Evolutionary conservation across 1,140 invertebrate species (phyloP), one percentile per base, ranked within the genome.

Genomic region (Sycophila sp.): DNA sequence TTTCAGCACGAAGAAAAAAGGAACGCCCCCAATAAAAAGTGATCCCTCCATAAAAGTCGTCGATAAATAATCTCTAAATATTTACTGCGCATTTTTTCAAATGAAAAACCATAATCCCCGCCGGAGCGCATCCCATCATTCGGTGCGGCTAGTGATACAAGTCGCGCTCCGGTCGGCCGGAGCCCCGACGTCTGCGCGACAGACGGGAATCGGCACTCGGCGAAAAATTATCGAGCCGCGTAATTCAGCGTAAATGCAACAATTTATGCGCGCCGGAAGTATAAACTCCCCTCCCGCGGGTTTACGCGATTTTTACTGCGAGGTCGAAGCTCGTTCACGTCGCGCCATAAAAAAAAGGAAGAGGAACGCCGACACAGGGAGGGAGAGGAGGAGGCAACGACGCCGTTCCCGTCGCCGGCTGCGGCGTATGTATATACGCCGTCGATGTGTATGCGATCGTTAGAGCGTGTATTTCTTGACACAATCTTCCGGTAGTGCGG

Each of bases 301-400:
- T 63, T 63, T 63, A 63, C 34, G 28, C 40, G 40, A 63, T 63
- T 63, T 63, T 63, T 63, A 63, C 42, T 22, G 42, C 59, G 30
- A 47, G 40, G 49, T 63, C 59, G 59, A 63, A 63, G 42, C 59
- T 19, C 42, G n/a, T 47, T 47, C 42, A 5, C 42, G 19, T 32
- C 53, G 36, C 19, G 56, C 38, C 38, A 38, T 60, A 60, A 60
- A 60, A 26, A 42, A 42, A 22, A 58, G 34, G 55, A 24, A 58
- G 34, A 22, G n/a, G 19, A 17, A 19, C 49, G 49, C 28, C 49
- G 15, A 17, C 4, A 42, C 15, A 17, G 40, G 19, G 40, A 42
- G 40, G 19, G 15, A 42, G 40, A 42, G 19, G 24, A 45, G n/a
- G 5, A 45, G 17, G 4, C 7, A 45, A 19, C 10, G 40, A 0